Evolutionary conservation across 2,888 invertebrate genomes (phyloP).

Genomic region (Beris morrisii): DNA sequence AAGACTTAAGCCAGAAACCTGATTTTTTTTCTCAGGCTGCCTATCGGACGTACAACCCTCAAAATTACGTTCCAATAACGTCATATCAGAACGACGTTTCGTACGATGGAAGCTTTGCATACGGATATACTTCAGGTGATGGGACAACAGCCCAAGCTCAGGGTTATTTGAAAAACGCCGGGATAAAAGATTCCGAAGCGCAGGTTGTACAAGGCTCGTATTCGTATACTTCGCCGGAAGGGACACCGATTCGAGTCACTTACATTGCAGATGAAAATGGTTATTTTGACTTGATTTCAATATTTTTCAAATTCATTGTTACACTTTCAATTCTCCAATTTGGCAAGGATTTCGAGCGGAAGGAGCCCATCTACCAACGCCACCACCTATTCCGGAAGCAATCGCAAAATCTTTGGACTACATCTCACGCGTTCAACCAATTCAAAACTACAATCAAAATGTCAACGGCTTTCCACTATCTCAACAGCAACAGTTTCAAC

Average conservation of each 20-base stretch:
- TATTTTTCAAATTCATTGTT: background rate
- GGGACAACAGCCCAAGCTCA: slow-evolving; percentile 78
- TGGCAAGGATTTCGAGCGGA: slow-evolving; percentile 53
- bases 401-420: slow-evolving; percentile 51
- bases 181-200: slow-evolving; percentile 68
- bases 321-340: background rate
- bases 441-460: slow-evolving; percentile 46
- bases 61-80: slow-evolving; percentile 55
- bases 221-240: slow-evolving; percentile 75
- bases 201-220: slow-evolving; percentile 76
- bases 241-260: slow-evolving; percentile 68
- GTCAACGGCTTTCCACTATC: slow-evolving; percentile 53
- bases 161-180: slow-evolving; percentile 72
- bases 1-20: slow-evolving; percentile 39
- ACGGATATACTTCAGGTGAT: slow-evolving; percentile 74
- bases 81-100: slow-evolving; percentile 56
- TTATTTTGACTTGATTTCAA: slow-evolving; percentile 42
- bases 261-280: slow-evolving; percentile 80
- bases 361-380: slow-evolving; percentile 54
- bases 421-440: slow-evolving; percentile 47
- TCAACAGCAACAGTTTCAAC: slow-evolving; percentile 46
- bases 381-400: slow-evolving; percentile 51
- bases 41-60: slow-evolving; percentile 47
- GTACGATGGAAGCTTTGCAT: slow-evolving; percentile 55
- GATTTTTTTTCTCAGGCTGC: slow-evolving; percentile 42